Conservation (phyloP, 2,888 invertebrate species). For the Agapetus fuscipes region DNA sequence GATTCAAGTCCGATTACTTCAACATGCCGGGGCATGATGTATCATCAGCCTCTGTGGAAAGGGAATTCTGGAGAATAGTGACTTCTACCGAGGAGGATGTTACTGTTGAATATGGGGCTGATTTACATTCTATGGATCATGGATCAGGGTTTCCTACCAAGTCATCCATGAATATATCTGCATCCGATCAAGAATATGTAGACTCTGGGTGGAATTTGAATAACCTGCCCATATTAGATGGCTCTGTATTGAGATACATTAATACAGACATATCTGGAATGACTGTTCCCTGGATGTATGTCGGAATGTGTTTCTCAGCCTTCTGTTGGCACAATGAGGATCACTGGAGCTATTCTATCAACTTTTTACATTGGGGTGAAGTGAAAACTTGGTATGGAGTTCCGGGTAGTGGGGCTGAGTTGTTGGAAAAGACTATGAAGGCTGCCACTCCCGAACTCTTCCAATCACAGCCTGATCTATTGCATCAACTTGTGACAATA, state of each 20-base stretch:
- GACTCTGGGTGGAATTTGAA: slow-evolving; percentile 69
- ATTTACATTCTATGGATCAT: slow-evolving; percentile 65
- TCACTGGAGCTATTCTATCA: slow-evolving; percentile 77
- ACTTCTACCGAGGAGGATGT: slow-evolving; percentile 64
- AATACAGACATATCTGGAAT: slow-evolving; percentile 67
- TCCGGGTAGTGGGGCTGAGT: slow-evolving; percentile 57
- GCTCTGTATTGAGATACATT: slow-evolving; percentile 62
- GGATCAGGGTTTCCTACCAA: slow-evolving; percentile 69
- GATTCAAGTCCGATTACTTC: slow-evolving; percentile 69
- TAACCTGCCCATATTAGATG: slow-evolving; percentile 60
- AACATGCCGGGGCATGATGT: slow-evolving; percentile 58
- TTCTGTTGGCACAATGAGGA: slow-evolving; percentile 82
- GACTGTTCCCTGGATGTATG: slow-evolving; percentile 74
- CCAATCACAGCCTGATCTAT: slow-evolving; percentile 60
- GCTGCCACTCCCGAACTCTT: slow-evolving; percentile 65
- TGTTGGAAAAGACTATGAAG: slow-evolving; percentile 61
- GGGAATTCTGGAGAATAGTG: slow-evolving; percentile 70
- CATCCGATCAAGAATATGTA: slow-evolving; percentile 54
- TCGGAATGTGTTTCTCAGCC: slow-evolving; percentile 76
- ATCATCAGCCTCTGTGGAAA: slow-evolving; percentile 52
- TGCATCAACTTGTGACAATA: slow-evolving; percentile 70
- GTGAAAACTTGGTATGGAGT: slow-evolving; percentile 78
- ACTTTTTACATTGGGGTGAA: slow-evolving; percentile 76
- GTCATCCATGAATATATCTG: slow-evolving; percentile 48
- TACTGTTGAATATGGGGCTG: slow-evolving; percentile 70